Evolutionary conservation across 2,113 vertebrate species (phyloP).

Genomic region (Plecotus auritus): DNA sequence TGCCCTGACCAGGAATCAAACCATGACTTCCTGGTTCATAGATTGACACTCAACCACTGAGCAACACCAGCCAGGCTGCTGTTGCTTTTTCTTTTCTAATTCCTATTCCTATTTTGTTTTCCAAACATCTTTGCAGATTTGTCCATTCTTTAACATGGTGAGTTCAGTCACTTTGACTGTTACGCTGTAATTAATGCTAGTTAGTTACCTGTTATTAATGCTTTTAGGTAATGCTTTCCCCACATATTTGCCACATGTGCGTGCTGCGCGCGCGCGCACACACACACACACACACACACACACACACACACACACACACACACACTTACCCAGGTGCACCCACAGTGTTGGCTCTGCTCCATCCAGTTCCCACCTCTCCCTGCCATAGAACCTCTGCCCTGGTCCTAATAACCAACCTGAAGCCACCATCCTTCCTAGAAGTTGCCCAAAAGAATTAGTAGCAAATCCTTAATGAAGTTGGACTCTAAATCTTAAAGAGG

Average conservation of each 20-base stretch:
- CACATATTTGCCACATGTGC: too few relatives aligned
- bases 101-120: neutral
- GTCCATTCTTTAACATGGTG: neutral
- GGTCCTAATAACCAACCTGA: neutral
- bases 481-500: neutral
- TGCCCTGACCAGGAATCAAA: too few relatives aligned
- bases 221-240: neutral
- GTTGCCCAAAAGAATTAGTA: neutral
- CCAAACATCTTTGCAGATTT: neutral
- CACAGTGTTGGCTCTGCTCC: neutral
- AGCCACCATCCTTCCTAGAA: neutral
- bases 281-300: neutral
- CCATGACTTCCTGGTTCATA: too few relatives aligned
- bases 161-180: neutral
- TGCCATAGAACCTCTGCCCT: neutral
- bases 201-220: neutral
- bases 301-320: neutral
- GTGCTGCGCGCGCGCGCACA: fast-evolving
- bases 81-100: neutral
- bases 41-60: too few relatives aligned
- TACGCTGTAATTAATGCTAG: neutral
- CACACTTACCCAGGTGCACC: neutral
- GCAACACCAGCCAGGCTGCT: too few relatives aligned
- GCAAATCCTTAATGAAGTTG: neutral
- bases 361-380: neutral